Conservation (phyloP, 2,113 vertebrate species). For the Oryzias celebensis region DNA sequence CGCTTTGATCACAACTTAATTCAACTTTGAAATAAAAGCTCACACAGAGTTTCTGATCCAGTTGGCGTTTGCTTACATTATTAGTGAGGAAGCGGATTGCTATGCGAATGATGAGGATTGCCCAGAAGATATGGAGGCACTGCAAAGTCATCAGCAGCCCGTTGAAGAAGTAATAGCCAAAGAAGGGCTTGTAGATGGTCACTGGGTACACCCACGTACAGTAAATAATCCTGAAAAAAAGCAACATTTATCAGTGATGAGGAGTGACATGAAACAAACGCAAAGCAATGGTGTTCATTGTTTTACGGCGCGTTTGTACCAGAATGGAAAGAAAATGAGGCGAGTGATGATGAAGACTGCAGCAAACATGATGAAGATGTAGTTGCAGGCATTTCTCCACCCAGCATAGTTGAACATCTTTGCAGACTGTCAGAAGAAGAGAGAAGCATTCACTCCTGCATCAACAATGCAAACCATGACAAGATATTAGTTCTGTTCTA, state of each 20-base stretch:
- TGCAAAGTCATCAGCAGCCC: slow-evolving; percentile 86
- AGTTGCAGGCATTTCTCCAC: slow-evolving; percentile 92
- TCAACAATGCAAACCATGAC: not conserved
- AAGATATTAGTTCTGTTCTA: not conserved
- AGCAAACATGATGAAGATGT: slow-evolving; percentile 92
- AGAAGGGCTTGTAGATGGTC: slow-evolving; percentile 88
- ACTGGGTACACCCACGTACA: slow-evolving; percentile 88
- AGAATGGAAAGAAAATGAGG: slow-evolving; percentile 91
- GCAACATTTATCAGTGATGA: not conserved
- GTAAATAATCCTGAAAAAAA: slow-evolving; percentile 85
- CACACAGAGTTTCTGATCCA: not conserved
- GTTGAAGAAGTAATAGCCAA: slow-evolving; percentile 97
- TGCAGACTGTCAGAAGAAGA: slow-evolving; percentile 81
- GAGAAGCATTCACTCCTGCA: not conserved
- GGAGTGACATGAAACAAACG: too few species aligned
- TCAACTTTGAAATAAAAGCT: too few species aligned
- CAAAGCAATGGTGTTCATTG: not conserved
- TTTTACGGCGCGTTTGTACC: slow-evolving; percentile 70
- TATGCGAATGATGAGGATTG: slow-evolving; percentile 88
- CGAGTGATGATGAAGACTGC: slow-evolving; percentile 89
- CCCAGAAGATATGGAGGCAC: slow-evolving; percentile 93
- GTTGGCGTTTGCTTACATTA: slow-evolving; percentile 78
- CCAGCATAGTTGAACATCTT: slow-evolving; percentile 98
- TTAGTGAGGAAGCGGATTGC: slow-evolving; percentile 90
- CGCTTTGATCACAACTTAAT: too few species aligned